A percentile compares a stretch with the other conserved stretches of the same genome.
Evolutionary conservation across 1,140 invertebrate genomes (phyloP).

Genomic region (Tetramorium simillimum): DNA sequence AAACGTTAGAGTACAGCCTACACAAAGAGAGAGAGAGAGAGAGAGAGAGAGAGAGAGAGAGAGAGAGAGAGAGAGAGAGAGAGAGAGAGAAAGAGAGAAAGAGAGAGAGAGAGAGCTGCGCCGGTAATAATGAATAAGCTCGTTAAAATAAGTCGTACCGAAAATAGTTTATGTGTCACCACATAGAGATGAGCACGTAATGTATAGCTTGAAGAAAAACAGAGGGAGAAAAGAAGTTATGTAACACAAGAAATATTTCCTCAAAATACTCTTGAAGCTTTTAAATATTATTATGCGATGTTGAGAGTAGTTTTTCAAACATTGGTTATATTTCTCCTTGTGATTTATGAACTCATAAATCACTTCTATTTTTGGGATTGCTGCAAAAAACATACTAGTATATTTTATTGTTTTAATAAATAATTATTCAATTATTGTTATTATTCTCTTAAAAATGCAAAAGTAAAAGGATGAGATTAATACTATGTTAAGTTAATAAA

Average conservation of each 20-base stretch:
- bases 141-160: background rate
- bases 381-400: background rate
- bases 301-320: background rate
- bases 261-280: background rate
- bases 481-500: background rate
- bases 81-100: slow-evolving; percentile 11
- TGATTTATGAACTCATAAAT: background rate
- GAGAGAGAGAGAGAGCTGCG: background rate
- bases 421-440: background rate
- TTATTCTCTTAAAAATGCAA: background rate
- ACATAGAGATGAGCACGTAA: background rate
- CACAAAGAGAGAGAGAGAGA: slow-evolving; percentile 6
- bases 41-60: background rate
- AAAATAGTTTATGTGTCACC: background rate
- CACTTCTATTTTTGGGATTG: background rate
- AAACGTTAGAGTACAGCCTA: background rate
- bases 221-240: background rate
- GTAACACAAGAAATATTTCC: background rate
- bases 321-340: background rate
- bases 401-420: background rate
- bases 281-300: background rate
- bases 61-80: background rate
- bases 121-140: slow-evolving; percentile 1
- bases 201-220: background rate
- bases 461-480: background rate